A percentile compares a stretch with the other conserved stretches of the same genome.
Conservation (phyloP, 2,797 vertebrate species). For the Anguilla megastoma region DNA sequence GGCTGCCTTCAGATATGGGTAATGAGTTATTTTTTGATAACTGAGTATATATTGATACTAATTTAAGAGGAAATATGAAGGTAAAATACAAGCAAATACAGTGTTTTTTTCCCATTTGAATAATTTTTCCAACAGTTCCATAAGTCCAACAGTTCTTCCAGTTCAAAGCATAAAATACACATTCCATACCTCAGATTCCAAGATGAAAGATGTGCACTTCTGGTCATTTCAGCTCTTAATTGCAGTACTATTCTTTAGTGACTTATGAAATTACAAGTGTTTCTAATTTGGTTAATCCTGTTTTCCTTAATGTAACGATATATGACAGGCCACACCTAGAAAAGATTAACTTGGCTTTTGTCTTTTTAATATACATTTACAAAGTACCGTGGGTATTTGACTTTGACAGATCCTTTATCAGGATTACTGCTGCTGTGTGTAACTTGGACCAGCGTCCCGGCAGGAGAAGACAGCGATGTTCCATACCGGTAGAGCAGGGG, state of each 20-base stretch:
- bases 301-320: background rate
- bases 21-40: background rate
- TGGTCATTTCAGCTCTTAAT: background rate
- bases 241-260: background rate
- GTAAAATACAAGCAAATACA: background rate
- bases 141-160: background rate
- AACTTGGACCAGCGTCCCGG: background rate
- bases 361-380: no score
- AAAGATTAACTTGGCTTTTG: background rate
- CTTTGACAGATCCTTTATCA: background rate
- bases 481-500: background rate
- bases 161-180: background rate
- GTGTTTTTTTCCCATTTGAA: background rate
- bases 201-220: background rate
- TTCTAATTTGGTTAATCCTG: background rate
- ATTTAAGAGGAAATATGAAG: background rate
- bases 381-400: background rate
- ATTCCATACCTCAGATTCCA: background rate
- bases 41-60: background rate
- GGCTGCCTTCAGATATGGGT: background rate
- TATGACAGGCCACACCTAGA: background rate
- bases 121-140: no score
- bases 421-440: background rate
- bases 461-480: background rate
- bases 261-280: background rate